Evolutionary conservation across 2,113 vertebrate species (phyloP), one percentile per base, ranked within the genome.

Genomic region (Amphiprion percula): DNA sequence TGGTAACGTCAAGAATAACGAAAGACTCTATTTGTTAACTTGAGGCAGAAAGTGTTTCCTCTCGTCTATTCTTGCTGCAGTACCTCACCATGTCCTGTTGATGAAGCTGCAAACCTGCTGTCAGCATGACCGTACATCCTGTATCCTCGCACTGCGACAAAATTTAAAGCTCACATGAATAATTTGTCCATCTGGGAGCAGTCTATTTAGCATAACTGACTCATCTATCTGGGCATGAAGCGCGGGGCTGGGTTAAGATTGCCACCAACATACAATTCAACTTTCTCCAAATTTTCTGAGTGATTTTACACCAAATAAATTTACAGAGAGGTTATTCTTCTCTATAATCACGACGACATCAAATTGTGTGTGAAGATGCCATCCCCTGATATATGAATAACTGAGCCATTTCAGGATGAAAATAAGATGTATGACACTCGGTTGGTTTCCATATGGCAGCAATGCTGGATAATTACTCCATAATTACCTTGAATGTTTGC

Each of bases 401-500:
- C 54, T 37, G 68, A 80, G 33, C 28, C 72, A 71, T 77, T 65
- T 81, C 41, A 2, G 52, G 69, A 74, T 83, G 61, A 77, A 86
- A 83, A 81, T 56, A 90, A 91, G 92, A 93, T 87, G 61, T 84
- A 93, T 82, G 80, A 75, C 47, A 19, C 77, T 83, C 78, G 14
- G 58, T 81, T 58, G 69, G 73, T 84, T 88, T 92, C 91, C 92
- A 92, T 93, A 93, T 93, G 94, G 92, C 83, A 21, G 80, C 74
- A 74, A 70, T 88, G 78, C 56, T 58, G 71, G 87, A 79, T 94
- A 91, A 94, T 93, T 87, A 91, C 80, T 84, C 71, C 33, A 23
- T 94, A 93, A 93, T 93, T 93, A 91, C 91, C 74, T 91, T 81
- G 77, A 87, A 91, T 92, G 82, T 90, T 91, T 90, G 88, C 88